Evolutionary conservation across 2,888 invertebrate genomes (phyloP), one percentile per base, ranked within the genome.

Genomic region (Tyria jacobaeae): DNA sequence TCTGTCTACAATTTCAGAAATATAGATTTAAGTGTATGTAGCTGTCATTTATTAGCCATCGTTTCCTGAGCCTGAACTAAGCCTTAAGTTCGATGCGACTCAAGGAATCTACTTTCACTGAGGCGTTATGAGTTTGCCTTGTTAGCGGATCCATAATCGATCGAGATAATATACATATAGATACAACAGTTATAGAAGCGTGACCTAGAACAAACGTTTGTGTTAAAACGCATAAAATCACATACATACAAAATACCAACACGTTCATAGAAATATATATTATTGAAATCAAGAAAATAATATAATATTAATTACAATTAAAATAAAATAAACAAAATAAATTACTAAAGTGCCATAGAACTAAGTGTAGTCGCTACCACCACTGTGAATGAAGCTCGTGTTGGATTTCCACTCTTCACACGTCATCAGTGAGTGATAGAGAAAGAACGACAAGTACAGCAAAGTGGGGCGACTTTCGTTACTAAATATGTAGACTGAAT

Each of bases 41-140:
- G n/a, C n/a, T n/a, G n/a, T n/a, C n/a, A 50, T 17, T 34, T 17
- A 50, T 17, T 34, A 34, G 17, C n/a, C 7, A 24, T 14, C 27
- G 15, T n/a, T 34, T 48, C 2, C 15, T 10, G 44, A 39, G 41
- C 50, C 25, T 55, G 55, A 41, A 50, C 49, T 14, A 25, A 37
- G 25, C 51, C 51, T 61, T 44, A 61, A 25, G 27, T 51, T 52
- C 51, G 66, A 77, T 66, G 51, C 57, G 64, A 60, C 62, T 66
- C 51, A 71, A 75, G 78, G 80, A 84, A 83, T 85, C 78, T 76
- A 85, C 85, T 85, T 85, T 85, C 85, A 83, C 85, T 81, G 52
- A 60, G 69, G 69, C 60, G 80, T 75, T 72, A 72, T 62, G 60
- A 76, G 62, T 31, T 54, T 70, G 66, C 59, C 62, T 71, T 60